Conservation (phyloP, 2,888 invertebrate species). For the Crematogaster levior region DNA sequence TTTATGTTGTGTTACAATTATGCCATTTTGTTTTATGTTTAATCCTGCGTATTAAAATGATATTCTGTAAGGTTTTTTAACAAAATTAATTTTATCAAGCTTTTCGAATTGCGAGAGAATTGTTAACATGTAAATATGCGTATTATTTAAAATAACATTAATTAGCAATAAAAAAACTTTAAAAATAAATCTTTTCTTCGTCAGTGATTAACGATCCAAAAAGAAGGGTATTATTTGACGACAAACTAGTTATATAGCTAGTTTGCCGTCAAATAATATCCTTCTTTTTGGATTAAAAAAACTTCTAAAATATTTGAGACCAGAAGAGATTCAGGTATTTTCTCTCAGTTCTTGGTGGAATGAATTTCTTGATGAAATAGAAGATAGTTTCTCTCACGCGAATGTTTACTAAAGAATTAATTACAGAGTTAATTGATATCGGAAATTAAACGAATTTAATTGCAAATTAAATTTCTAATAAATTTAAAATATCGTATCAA, state of each 20-base stretch:
- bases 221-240: too few species aligned
- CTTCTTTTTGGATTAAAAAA: too few species aligned
- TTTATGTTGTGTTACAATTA: not conserved
- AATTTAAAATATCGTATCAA: not conserved
- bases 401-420: not conserved
- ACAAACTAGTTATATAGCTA: too few species aligned
- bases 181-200: too few species aligned
- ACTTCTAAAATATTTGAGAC: not conserved
- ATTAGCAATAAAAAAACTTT: not conserved
- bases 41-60: not conserved
- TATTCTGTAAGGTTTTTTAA: not conserved
- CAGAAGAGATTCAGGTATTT: not conserved
- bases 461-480: not conserved
- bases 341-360: not conserved
- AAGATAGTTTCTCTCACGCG: not conserved
- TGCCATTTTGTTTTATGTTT: not conserved
- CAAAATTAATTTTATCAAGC: not conserved
- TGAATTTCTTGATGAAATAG: slow-evolving; percentile 3
- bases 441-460: not conserved
- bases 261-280: too few species aligned
- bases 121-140: not conserved
- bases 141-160: not conserved
- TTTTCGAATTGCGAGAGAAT: slow-evolving; percentile 9
- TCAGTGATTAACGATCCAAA: too few species aligned
- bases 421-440: not conserved